A percentile compares a stretch with the other conserved stretches of the same genome.
phyloP scores from a whole-genome alignment of 1,140 invertebrate genomes.

The Drosophila arawakana region DNA sequence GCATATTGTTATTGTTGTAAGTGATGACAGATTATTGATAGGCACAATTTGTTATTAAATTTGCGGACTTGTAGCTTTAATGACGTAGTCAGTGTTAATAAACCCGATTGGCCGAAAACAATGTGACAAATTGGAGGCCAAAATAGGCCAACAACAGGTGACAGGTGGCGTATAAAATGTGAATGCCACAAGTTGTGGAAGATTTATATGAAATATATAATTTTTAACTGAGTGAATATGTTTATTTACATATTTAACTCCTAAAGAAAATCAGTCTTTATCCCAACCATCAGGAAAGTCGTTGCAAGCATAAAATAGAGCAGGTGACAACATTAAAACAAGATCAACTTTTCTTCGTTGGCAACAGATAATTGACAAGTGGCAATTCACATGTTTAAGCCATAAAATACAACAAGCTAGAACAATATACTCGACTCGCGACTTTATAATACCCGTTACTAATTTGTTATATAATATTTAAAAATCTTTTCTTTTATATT shows the following conservation, averaged over 20 bases:
- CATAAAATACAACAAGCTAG: neutral
- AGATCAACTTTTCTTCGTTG: neutral
- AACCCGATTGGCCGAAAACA: neutral
- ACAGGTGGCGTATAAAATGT: neutral
- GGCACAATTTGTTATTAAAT: constrained; percentile 69
- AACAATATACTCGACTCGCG: too few species aligned
- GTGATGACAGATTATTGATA: constrained; percentile 54
- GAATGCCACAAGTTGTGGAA: constrained; percentile 15
- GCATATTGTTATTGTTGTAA: constrained; percentile 4
- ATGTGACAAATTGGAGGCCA: neutral
- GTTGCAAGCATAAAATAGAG: constrained; percentile 49
- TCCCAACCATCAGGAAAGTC: constrained; percentile 4
- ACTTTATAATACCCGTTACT: too few species aligned
- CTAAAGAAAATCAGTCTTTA: neutral
- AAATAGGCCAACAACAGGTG: neutral
- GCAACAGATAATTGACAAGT: neutral
- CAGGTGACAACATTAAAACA: constrained; percentile 21
- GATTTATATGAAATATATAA: constrained; percentile 2
- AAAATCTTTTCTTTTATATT: too few species aligned
- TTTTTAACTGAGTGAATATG: too few species aligned
- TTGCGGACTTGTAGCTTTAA: constrained; percentile 29
- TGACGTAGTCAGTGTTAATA: constrained; percentile 48
- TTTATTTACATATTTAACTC: neutral
- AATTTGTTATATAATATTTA: too few species aligned
- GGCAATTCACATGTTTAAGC: constrained; percentile 2